Base-by-base conservation (phyloP, 2,888 invertebrate species). In the Agonum fuliginosum region DNA sequence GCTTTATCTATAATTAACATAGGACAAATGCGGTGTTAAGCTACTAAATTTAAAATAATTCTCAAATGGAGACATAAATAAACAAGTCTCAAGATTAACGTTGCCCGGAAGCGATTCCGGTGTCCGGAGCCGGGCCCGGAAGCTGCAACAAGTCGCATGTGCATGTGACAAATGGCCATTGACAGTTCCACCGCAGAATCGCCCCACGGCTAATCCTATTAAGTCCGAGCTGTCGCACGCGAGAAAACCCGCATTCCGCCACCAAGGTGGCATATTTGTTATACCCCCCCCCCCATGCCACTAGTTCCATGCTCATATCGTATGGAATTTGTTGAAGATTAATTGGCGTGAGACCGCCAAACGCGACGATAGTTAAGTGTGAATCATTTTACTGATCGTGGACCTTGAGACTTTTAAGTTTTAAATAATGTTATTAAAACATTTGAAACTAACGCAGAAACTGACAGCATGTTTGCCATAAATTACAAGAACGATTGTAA, bases 71-170 rank as follows among this genome's bases (percentile, higher is more conserved):
- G 58, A 14, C 30, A 62, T 62, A 62, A 62, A 62, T 62, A 62
- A 30, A 62, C 17, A 62, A 62, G 12, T 17, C 58, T 2, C 54
- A 30, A 30, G 58, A 62, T 62, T 27, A 17, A 62, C 27, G 27
- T 62, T 62, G 8, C 4, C 30, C 30, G 54, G 54, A 54, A 54
- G 27, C 54, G 54, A 24, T 54, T 54, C 54, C 54, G 54, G 3
- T 24, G 54, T 54, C 54, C 24, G 54, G 27, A 22, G n/a, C 5
- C 10, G 12, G 54, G 2, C 58, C 30, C 62, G 62, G 62, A 62
- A 54, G 54, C 54, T 65, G 70, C 70, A 70, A 70, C 70, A 70
- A 70, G 70, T 70, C 46, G 70, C 70, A 70, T 70, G 46, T 70
- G 70, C 70, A 43, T 43, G 46, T 70, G 70, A 70, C 46, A 70